Base-by-base conservation (phyloP, 2,888 invertebrate species). In the Trichopoda pennipes region DNA sequence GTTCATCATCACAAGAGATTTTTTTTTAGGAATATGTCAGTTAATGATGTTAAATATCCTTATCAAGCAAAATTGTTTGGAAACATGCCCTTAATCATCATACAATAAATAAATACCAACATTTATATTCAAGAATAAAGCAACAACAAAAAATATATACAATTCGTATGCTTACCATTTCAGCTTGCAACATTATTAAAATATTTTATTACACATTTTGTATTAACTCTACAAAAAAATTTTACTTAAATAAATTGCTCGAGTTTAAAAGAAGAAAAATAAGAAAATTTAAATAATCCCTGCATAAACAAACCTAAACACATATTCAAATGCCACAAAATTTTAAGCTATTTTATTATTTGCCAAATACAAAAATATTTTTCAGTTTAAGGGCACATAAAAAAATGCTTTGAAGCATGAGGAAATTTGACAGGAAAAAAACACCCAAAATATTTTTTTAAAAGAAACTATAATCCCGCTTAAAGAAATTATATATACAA, bases 281-380 rank as follows among this genome's bases (percentile, higher is more conserved):
- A 28, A 12, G 55, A 60, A 23, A 38, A 51, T 61, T 49, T 51
- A 44, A 44, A 23, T 55, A 61, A 76, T 69, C 76, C 55, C 7
- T 3, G 6, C 19, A 64, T 17, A 64, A 64, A 23, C 32, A 49
- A 49, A n/a, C 21, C 7, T 12, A 38, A 8, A 61, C n/a, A 47
- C 32, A 23, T 47, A 47, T 42, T 38, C 17, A 14, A 42, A 42
- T 21, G 17, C 16, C 12, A 55, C 76, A 28, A 63, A 56, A 56
- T 42, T 14, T 44, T 28, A 70, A 70, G 35, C 47, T 61, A 12
- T 51, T 61, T 61, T n/a, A 47, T 60, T 32, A 32, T 61, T 55
- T 44, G 23, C 6, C 9, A 60, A 21, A 44, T 21, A 21, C 17
- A 63, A 56, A 21, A 9, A 55, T 49, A 17, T 47, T 44, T 42